A percentile compares a stretch with the other conserved stretches of the same genome.
These are phyloP conservation scores for Hyla sarda DNA, from an alignment of 2,113 vertebrate genomes.

Conservation along the genomic window DNA sequence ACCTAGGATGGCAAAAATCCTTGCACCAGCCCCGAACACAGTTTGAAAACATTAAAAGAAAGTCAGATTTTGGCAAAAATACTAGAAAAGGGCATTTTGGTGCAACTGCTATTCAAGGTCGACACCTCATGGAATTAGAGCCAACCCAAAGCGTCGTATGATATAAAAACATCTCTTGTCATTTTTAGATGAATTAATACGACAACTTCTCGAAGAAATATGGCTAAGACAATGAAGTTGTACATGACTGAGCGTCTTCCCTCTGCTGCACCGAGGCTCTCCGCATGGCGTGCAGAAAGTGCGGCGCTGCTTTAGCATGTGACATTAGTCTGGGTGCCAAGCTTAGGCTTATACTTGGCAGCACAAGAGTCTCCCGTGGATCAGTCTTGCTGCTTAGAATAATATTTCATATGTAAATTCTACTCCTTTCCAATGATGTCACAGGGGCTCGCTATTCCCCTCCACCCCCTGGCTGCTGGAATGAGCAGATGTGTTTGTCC, in stretches of 20 bases:
- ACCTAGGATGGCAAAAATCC: too few species aligned
- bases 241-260: not conserved
- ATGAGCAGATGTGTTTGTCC: conserved; percentile 58
- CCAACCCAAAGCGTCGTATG: not conserved
- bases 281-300: conserved; percentile 21
- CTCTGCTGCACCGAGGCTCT: not conserved
- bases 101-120: not conserved
- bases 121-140: not conserved
- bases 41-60: too few species aligned
- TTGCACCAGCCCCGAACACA: too few species aligned
- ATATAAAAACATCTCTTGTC: not conserved
- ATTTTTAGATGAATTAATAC: not conserved
- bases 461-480: conserved; percentile 38
- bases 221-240: not conserved
- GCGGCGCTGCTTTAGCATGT: conserved; percentile 36
- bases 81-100: not conserved
- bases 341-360: conserved; percentile 53
- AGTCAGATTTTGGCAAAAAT: too few species aligned
- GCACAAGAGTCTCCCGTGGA: conserved; percentile 47
- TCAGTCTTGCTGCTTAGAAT: conserved; percentile 55
- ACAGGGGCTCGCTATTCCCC: conserved; percentile 52
- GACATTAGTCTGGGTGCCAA: conserved; percentile 53
- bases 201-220: not conserved
- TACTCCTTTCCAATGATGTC: conserved; percentile 56
- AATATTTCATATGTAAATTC: conserved; percentile 60